These are phyloP conservation scores for Helicoverpa zea DNA, from an alignment of 1,140 invertebrate genomes.

Conservation along the genomic window DNA sequence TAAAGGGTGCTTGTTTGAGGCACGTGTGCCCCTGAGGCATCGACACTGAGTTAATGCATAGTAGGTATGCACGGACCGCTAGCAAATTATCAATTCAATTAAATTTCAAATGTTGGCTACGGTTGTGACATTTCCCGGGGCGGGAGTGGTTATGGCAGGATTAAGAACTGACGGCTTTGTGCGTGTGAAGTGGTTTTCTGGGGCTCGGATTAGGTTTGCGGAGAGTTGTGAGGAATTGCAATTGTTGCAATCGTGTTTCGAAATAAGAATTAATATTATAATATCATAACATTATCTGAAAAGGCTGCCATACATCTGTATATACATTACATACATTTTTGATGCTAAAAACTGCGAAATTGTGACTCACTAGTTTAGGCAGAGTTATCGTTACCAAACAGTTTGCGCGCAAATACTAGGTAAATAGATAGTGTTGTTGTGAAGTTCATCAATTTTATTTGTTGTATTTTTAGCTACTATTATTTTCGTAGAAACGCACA, in stretches of 20 bases:
- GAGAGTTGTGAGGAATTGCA: background rate
- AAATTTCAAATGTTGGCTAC: slow-evolving; percentile 47
- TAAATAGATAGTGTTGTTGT: too few species aligned
- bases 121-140: slow-evolving; percentile 43
- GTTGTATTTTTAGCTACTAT: too few species aligned
- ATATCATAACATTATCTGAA: too few species aligned
- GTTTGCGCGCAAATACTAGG: too few species aligned
- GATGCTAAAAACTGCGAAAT: too few species aligned
- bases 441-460: too few species aligned
- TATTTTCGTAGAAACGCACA: too few species aligned
- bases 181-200: slow-evolving; percentile 18
- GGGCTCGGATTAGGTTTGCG: background rate
- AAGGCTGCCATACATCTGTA: too few species aligned
- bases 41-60: slow-evolving; percentile 36
- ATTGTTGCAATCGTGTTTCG: background rate
- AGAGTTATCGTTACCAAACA: too few species aligned
- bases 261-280: too few species aligned
- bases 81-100: slow-evolving; percentile 48
- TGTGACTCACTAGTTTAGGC: too few species aligned
- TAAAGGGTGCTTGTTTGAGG: slow-evolving; percentile 22
- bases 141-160: slow-evolving; percentile 26
- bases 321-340: too few species aligned
- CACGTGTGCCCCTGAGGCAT: slow-evolving; percentile 41
- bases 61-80: slow-evolving; percentile 1
- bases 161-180: slow-evolving; percentile 39